phyloP scores from a whole-genome alignment of 30 jellyfish, hydroid and myxozoan species.

The Chironex yamaguchii region DNA sequence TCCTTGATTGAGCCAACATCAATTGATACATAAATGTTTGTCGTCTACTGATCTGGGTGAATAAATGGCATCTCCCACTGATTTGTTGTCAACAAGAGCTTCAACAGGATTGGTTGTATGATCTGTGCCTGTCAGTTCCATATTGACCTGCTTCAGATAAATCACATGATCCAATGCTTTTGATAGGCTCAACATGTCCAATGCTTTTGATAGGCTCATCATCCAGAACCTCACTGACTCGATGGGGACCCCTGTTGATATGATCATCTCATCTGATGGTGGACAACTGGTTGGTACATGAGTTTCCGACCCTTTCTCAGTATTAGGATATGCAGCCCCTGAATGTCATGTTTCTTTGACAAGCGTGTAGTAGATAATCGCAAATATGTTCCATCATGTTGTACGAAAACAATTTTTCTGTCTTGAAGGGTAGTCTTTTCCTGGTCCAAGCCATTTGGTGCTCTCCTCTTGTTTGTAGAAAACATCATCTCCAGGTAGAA shows the following conservation, averaged over 20 bases:
- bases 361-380: slow-evolving; percentile 48
- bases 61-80: not conserved
- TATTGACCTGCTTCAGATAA: too few relatives aligned
- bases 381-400: slow-evolving; percentile 13
- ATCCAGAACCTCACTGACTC: too few relatives aligned
- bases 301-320: too few relatives aligned
- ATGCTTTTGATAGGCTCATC: too few relatives aligned
- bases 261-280: too few relatives aligned
- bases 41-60: slow-evolving; percentile 45
- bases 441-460: slow-evolving; percentile 79
- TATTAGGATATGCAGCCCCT: too few relatives aligned
- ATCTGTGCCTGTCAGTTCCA: too few relatives aligned
- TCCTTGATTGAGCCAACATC: slow-evolving; percentile 39
- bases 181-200: too few relatives aligned
- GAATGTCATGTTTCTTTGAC: too few relatives aligned
- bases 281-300: too few relatives aligned
- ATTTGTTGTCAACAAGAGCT: slow-evolving; percentile 4
- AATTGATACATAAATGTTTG: slow-evolving; percentile 29
- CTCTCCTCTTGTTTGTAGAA: slow-evolving; percentile 63
- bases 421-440: slow-evolving; percentile 62
- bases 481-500: slow-evolving; percentile 53
- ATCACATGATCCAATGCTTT: too few relatives aligned
- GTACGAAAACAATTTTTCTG: slow-evolving; percentile 21
- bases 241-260: too few relatives aligned
- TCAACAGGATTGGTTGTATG: not conserved